Evolutionary conservation across 2,797 vertebrate species (phyloP), one percentile per base, ranked within the genome.

Genomic region (Pangasius larnaudii): DNA sequence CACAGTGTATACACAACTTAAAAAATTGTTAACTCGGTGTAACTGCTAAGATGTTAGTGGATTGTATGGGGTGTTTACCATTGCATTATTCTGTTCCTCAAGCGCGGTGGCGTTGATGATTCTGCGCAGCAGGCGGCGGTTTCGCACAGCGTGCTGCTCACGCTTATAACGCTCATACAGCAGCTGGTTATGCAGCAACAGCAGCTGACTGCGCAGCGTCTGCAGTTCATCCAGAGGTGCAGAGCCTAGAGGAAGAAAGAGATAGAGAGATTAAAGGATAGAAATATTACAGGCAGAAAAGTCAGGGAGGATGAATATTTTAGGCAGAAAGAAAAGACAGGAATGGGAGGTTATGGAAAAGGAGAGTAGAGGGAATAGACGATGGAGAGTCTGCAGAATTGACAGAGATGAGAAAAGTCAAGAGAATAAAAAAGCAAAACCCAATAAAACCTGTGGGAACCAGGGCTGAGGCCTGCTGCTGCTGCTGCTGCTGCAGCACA

Each of bases 41-140:
- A 78, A 56, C 30, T 11, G 33, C 30, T 9, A 79, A 33, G 24
- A 72, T 16, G 51, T 0, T n/a, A 24, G 19, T 22, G n/a, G 2
- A 22, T 2, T 22, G 16, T 27, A 56, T n/a, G n/a, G 67, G 24
- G 7, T 33, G 84, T 91, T 97, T 94, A 98, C 99, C 99, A 99
- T 99, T 5, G 98, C 98, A 0, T 97, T 97, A 53, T 99, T 99
- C 93, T 99, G 97, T 86, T 99, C 99, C 95, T 99, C 98, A 89
- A 99, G 96, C 0, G 98, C 97, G 0, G 98, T 98, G 27, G 98
- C 97, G 84, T 97, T 97, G 95, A 98, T 98, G 94, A 98, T 98
- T 91, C 97, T 98, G 22, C 98, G 96, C 87, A 99, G 95, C 33
- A 99, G 97, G 2, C 99, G 97, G 10, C 99, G 94, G 95, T 99